phyloP scores from a whole-genome alignment of 1,140 invertebrate genomes.

The Atopsyche davidsoni region DNA sequence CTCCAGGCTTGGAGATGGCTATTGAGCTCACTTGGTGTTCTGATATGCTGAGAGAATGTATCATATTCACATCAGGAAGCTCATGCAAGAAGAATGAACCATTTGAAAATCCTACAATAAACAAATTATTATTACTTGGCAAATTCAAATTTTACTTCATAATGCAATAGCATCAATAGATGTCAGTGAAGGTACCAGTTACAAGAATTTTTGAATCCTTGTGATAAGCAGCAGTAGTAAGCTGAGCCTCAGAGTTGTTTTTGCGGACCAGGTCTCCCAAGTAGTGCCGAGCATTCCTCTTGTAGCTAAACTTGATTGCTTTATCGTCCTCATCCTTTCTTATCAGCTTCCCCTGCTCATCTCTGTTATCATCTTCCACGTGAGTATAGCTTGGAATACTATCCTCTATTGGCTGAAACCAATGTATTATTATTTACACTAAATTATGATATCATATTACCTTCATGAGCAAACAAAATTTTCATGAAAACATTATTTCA shows the following conservation, averaged over 20 bases:
- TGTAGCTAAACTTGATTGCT: conserved; percentile 58
- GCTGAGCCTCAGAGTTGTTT: conserved; percentile 50
- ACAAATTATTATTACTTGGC: not conserved
- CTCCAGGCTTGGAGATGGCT: conserved; percentile 77
- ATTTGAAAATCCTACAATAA: conserved; percentile 28
- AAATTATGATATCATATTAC: no score
- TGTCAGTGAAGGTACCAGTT: conserved; percentile 43
- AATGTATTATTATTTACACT: no score
- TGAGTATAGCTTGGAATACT: conserved; percentile 28
- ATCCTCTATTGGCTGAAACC: no score
- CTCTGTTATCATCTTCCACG: conserved; percentile 24
- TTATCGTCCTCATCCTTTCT: conserved; percentile 33
- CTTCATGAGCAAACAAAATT: no score
- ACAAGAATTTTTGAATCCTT: conserved; percentile 71
- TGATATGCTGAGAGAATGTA: conserved; percentile 84
- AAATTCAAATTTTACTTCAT: conserved; percentile 1
- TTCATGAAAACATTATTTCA: no score
- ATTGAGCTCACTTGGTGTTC: conserved; percentile 76
- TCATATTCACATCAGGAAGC: conserved; percentile 85
- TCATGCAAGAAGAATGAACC: conserved; percentile 83
- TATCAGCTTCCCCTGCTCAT: conserved; percentile 29
- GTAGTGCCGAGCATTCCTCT: conserved; percentile 63
- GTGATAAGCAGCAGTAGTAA: conserved; percentile 79
- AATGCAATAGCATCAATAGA: not conserved
- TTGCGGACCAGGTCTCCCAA: conserved; percentile 63